Percentiles rank a stretch among this genome's conserved stretches.
Evolutionary conservation across 2,888 invertebrate genomes (phyloP).

Genomic region (Spodoptera littoralis): DNA sequence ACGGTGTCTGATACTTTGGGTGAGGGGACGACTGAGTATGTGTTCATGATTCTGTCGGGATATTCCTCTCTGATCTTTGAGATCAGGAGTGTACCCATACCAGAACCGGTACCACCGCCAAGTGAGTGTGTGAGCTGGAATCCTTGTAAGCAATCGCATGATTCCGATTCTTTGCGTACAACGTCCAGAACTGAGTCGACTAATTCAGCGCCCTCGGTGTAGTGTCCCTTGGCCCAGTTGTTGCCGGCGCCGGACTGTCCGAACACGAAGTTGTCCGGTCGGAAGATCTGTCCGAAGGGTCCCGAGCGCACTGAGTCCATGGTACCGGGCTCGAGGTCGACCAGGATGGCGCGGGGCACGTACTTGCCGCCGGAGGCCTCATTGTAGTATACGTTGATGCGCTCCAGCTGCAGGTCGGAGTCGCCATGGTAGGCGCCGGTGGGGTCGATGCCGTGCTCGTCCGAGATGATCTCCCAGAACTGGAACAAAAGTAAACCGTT

Average conservation of each 20-base stretch:
- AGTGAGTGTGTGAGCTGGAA: conserved; percentile 95
- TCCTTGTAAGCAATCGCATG: conserved; percentile 97
- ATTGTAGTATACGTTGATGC: conserved; percentile 98
- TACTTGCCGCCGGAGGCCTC: conserved; percentile 98
- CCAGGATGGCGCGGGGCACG: conserved; percentile 97
- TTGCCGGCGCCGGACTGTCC: conserved; percentile 96
- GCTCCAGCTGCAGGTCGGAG: conserved; percentile 96
- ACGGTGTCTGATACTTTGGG: conserved; percentile 93
- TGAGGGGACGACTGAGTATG: conserved; percentile 94
- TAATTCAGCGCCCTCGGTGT: conserved; percentile 96
- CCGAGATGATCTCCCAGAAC: conserved; percentile 98
- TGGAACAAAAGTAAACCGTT: conserved; percentile 91
- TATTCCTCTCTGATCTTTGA: conserved; percentile 97
- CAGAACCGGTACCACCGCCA: conserved; percentile 87
- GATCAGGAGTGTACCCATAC: conserved; percentile 92
- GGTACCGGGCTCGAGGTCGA: conserved; percentile 98
- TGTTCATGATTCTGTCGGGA: conserved; percentile 96
- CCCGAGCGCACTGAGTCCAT: conserved; percentile 99
- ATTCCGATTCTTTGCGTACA: conserved; percentile 95
- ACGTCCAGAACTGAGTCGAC: conserved; percentile 94
- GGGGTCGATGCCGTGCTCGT: conserved; percentile 97
- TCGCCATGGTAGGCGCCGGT: conserved; percentile 97
- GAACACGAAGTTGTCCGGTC: conserved; percentile 98
- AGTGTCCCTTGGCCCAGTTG: conserved; percentile 97
- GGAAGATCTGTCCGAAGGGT: conserved; percentile 97